Conservation (phyloP, 2,888 invertebrate species). For the Abrostola triplasia region DNA sequence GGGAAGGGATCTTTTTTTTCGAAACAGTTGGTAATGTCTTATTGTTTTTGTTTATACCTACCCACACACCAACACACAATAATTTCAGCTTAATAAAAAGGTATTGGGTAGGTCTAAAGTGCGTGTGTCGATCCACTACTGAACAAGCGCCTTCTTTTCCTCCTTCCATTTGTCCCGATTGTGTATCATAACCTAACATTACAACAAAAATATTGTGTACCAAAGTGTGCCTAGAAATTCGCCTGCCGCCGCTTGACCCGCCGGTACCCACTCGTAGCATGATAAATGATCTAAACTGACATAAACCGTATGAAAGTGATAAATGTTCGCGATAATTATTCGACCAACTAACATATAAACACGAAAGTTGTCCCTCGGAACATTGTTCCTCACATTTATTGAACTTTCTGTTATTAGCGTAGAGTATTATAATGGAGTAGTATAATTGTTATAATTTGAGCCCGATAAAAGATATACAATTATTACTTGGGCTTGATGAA, state of each 20-base stretch:
- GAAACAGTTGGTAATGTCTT: no score
- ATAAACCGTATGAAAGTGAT: constrained; percentile 69
- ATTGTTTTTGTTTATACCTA: no score
- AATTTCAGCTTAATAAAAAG: no score
- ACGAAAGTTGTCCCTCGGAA: constrained; percentile 30
- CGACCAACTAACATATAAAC: constrained; percentile 56
- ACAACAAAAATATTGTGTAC: constrained; percentile 14
- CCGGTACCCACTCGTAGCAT: constrained; percentile 62
- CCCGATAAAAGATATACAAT: no score
- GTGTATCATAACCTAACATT: background rate
- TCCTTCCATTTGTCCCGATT: background rate
- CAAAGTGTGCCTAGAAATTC: constrained; percentile 37
- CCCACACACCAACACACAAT: no score
- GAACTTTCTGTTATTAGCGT: constrained; percentile 19
- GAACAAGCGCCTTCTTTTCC: background rate
- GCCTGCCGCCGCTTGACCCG: constrained; percentile 47
- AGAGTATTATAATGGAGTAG: no score
- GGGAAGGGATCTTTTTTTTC: no score
- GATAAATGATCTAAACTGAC: constrained; percentile 70
- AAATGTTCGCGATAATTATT: constrained; percentile 68
- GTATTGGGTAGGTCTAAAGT: no score
- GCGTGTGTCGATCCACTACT: no score
- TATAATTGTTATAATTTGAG: no score
- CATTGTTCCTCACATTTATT: constrained; percentile 29
- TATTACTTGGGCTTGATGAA: no score